A percentile compares a stretch with the other conserved stretches of the same genome.
phyloP scores from a whole-genome alignment of 2,888 invertebrate genomes.

The Opisthograptis luteolata region DNA sequence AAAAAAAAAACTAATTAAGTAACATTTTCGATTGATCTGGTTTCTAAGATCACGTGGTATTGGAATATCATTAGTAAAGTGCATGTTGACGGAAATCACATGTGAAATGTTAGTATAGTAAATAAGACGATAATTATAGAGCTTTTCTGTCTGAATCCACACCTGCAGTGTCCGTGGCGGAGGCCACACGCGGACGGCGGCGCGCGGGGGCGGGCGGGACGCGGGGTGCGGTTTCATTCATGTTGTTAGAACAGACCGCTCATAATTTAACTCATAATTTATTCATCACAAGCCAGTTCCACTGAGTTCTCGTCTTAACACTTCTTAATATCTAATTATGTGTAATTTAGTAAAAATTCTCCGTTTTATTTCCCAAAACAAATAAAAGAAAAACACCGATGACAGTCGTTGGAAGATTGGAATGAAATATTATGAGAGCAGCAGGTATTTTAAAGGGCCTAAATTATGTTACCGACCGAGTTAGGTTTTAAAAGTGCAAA shows the following conservation, averaged over 20 bases:
- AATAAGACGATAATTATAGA: conserved; percentile 5
- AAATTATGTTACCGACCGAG: conserved; percentile 9
- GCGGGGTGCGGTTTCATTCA: conserved; percentile 78
- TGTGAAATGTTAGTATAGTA: too few species aligned
- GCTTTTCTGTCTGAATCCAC: conserved; percentile 49
- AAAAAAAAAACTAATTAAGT: too few species aligned
- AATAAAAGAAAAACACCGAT: conserved; percentile 13
- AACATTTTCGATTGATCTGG: too few species aligned
- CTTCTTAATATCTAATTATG: conserved; percentile 64
- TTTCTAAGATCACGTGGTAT: too few species aligned
- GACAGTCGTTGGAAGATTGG: conserved; percentile 20
- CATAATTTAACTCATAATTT: conserved; percentile 84
- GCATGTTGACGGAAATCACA: too few species aligned
- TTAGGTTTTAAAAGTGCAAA: too few species aligned
- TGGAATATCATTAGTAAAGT: too few species aligned
- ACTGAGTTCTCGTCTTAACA: conserved; percentile 62
- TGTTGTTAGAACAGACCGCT: conserved; percentile 82
- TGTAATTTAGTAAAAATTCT: conserved; percentile 38
- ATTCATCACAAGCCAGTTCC: conserved; percentile 75
- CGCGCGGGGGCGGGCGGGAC: conserved; percentile 42
- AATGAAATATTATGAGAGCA: conserved; percentile 22
- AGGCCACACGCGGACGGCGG: conserved; percentile 77
- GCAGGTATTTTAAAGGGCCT: conserved; percentile 8
- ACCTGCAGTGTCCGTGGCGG: conserved; percentile 65
- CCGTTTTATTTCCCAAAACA: conserved; percentile 21